Base-by-base conservation (phyloP, 64 coral and sea anemone genomes). In the Actinia equina region DNA sequence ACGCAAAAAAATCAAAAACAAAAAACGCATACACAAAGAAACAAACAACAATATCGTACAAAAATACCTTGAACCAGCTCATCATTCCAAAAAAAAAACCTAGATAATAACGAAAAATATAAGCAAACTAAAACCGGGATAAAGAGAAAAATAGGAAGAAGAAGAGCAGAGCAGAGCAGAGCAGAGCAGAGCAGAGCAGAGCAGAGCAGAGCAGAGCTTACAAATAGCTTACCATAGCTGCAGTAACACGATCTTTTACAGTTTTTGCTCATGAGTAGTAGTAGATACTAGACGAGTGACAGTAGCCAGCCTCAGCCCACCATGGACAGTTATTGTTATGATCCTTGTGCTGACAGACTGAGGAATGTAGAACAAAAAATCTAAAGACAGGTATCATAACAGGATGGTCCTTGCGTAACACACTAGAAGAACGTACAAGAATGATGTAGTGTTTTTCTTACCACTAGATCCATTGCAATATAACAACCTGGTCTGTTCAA, bases 401-500 rank as follows among this genome's bases (percentile, higher is more conserved):
- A 60, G 15, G 16, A 60, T 17, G 18, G 4, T 60, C 15, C 15
- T 60, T 19, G 10, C 3, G 58, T 17, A 17, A 60, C 3, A 17
- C 4, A 60, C 58, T 16, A 63, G 17, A 63, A 63, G 60, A 18
- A 17, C 52, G 15, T 63, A 19, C 60, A 17, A 17, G 19, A 17
- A 63, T 5, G 17, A 65, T 20, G 7, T 20, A 6, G 22, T 65
- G 62, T 20, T 8, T 6, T 65, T 65, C 78, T 52, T 81, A 81
- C 78, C 44, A 52, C 10, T 81, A 14, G 78, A 46, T 46, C 43
- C 78, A 46, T 8, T 43, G 52, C 83, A 85, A 19, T 85, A 85
- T 27, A 85, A 17, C 26, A 85, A 26, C 45, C 59, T 85, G 30
- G 83, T 56, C 52, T 85, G 83, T 45, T 85, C 83, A 60, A 85